Conservation (phyloP, 1,140 invertebrate species). For the Potamilus streckersoni region DNA sequence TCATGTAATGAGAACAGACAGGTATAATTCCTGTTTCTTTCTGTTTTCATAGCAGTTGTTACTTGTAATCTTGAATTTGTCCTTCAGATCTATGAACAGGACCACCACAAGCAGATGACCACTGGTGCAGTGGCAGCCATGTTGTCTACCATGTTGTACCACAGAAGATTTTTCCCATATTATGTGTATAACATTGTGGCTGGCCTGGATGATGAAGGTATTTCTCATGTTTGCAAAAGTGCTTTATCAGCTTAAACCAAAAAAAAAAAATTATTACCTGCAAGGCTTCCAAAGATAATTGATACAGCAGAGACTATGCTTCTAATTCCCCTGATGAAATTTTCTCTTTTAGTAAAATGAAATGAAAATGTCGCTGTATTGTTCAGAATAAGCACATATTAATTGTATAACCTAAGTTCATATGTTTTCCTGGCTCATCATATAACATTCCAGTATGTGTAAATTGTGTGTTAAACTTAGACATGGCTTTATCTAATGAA, state of each 20-base stretch:
- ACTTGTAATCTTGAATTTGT: conserved; percentile 19
- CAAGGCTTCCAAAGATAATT: not conserved
- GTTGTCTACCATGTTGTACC: conserved; percentile 95
- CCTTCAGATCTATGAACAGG: conserved; percentile 91
- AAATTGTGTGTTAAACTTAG: too few relatives aligned
- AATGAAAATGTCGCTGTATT: too few relatives aligned
- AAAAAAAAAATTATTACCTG: not conserved
- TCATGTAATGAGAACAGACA: too few relatives aligned
- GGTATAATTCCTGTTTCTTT: too few relatives aligned
- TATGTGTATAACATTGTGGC: conserved; percentile 96
- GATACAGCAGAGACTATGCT: not conserved
- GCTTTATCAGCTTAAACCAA: not conserved
- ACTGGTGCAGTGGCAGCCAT: conserved; percentile 94
- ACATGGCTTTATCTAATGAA: too few relatives aligned
- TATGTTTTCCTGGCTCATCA: too few relatives aligned
- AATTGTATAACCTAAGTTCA: too few relatives aligned
- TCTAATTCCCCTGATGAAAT: not conserved
- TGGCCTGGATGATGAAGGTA: conserved; percentile 78
- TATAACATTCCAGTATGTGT: too few relatives aligned
- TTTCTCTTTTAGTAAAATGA: not conserved
- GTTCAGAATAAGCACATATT: too few relatives aligned
- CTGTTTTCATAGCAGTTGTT: too few relatives aligned
- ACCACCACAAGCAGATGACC: conserved; percentile 94
- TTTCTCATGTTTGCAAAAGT: not conserved
- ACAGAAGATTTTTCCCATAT: conserved; percentile 98